These are phyloP conservation scores for Gymnorhina tibicen DNA, from an alignment of 2,113 vertebrate species.

Conservation along the genomic window DNA sequence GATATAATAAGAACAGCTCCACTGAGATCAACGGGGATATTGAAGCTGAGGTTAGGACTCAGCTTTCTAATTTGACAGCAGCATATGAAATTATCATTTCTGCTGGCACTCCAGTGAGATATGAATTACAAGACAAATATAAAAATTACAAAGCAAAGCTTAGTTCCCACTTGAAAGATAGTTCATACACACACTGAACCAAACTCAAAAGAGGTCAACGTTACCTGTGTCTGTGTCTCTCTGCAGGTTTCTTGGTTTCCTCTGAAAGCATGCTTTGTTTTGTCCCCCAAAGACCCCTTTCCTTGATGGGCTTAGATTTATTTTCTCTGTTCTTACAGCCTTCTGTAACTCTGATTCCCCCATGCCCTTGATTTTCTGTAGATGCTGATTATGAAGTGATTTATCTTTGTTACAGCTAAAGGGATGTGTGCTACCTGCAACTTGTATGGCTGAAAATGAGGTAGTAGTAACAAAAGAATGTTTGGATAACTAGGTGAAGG, in stretches of 20 bases:
- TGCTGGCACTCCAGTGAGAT: neutral
- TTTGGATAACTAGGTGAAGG: neutral
- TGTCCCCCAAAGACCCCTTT: neutral
- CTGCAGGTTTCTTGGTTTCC: neutral
- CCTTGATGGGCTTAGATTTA: neutral
- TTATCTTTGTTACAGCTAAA: neutral
- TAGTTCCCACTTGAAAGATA: neutral
- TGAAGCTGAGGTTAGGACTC: neutral
- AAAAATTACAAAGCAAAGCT: neutral
- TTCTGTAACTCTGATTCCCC: neutral
- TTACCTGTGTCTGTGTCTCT: neutral
- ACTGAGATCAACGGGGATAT: neutral
- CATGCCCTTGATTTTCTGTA: neutral
- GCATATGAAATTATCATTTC: neutral
- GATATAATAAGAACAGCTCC: neutral
- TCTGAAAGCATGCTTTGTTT: neutral
- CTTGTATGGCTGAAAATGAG: neutral
- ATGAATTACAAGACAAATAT: neutral
- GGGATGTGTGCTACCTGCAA: neutral
- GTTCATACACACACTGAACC: neutral
- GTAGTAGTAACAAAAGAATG: neutral
- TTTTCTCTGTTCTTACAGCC: neutral
- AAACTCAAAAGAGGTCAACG: neutral
- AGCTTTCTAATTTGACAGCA: neutral
- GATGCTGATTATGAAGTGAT: neutral